Evolutionary conservation across 2,888 invertebrate genomes (phyloP), one percentile per base, ranked within the genome.

Genomic region (Eupeodes latifasciatus): DNA sequence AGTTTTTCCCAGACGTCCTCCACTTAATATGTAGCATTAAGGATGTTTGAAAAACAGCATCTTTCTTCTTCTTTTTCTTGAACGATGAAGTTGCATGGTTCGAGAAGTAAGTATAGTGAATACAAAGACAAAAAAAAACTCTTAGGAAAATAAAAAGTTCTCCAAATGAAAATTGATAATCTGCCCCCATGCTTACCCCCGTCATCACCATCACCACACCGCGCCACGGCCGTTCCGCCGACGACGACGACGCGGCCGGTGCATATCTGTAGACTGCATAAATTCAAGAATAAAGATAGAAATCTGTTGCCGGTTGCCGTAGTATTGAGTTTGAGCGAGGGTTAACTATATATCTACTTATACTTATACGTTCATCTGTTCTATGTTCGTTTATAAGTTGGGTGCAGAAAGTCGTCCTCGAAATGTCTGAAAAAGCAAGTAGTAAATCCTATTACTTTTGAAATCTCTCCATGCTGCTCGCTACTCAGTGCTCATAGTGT

Each of bases 401-500:
- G 27, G 74, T 69, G 74, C 27, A 57, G n/a, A 53, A 79, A 79
- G 51, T 82, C 66, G 81, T 84, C 84, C 6, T 75, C 62, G 40
- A 40, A 47, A 44, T 85, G 19, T 75, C 71, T 55, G 16, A 40
- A 14, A 44, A 61, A 36, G 19, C 66, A 47, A 49, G 47, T 10
- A 81, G 75, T 66, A 84, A 88, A 88, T 88, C 84, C 88, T 88
- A 88, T 88, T 88, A 88, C 81, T 85, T 74, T 78, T 51, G 88
- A 74, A 40, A 81, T 84, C 27, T 59, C 74, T 84, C 59, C 34
- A 0, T 47, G 47, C 59, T 34, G 36, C 12, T 47, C 12, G 4
- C 4, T 47, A 12, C 12, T 11, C 12, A 47, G 12, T 47, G 12
- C 12, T 4, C 47, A 0, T 11, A 47, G 40, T 7, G 40, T n/a